phyloP scores from a whole-genome alignment of 92 coral and sea anemone species.

The Parazoanthus darwini region DNA sequence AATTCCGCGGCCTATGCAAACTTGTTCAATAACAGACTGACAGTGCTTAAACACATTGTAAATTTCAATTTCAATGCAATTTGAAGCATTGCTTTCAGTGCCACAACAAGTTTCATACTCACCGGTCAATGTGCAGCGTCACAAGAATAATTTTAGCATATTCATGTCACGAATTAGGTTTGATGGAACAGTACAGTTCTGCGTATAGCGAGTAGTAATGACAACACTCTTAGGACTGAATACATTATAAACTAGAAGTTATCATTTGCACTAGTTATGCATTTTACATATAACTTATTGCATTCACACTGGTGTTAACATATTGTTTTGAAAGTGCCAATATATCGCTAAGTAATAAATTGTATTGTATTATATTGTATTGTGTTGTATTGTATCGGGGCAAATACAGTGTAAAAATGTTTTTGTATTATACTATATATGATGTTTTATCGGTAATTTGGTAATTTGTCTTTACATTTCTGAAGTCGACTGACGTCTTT shows the following conservation, averaged over 20 bases:
- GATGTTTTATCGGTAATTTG: background rate
- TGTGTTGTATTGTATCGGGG: too few species aligned
- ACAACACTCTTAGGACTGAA: conserved; percentile 35
- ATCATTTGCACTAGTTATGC: too few species aligned
- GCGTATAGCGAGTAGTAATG: conserved; percentile 37
- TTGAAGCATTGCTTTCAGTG: conserved; percentile 8
- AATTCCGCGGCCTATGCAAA: too few species aligned
- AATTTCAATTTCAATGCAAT: conserved; percentile 21
- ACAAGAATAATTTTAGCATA: conserved; percentile 13
- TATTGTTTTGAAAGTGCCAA: too few species aligned
- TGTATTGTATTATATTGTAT: too few species aligned
- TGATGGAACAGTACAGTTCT: conserved; percentile 39
- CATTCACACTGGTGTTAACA: too few species aligned
- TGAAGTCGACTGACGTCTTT: too few species aligned
- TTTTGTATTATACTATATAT: background rate
- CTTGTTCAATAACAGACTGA: conserved; percentile 18
- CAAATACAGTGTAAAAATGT: conserved; percentile 36
- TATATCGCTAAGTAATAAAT: too few species aligned
- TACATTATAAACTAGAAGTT: conserved; percentile 1
- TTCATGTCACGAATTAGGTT: conserved; percentile 31
- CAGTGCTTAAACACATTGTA: conserved; percentile 2
- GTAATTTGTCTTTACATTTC: background rate
- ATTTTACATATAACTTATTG: too few species aligned
- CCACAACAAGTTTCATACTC: conserved; percentile 24
- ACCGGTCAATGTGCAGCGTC: conserved; percentile 3